Evolutionary conservation across 1,140 invertebrate species (phyloP), one percentile per base, ranked within the genome.

Genomic region (Panulirus ornatus): DNA sequence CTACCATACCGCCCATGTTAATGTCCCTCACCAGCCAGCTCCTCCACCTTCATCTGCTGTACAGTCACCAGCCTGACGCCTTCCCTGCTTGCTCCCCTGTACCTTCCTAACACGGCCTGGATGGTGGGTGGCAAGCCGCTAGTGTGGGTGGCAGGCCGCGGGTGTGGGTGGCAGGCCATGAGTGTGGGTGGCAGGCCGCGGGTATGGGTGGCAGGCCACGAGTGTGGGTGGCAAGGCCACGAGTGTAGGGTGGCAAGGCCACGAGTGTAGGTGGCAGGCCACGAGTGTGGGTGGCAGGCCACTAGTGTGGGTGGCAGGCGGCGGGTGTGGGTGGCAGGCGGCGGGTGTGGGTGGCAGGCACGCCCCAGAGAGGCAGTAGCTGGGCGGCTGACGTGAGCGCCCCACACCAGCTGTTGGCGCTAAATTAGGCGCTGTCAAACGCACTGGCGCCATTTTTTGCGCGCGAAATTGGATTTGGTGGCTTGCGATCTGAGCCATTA

Each of bases 381-480:
- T n/a, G n/a, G 16, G n/a, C n/a, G 58, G n/a, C 6, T 27, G 58
- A 27, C 58, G 58, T n/a, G 58, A 66, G 58, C 58, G 58, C n/a
- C n/a, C 58, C n/a, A 66, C 58, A 66, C 58, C 58, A 66, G 75
- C 75, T 83, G 79, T 58, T 83, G 79, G 47, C 79, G 79, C 79
- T 83, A 83, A 83, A 83, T 83, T 83, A 83, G 79, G 58, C 79
- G 79, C 79, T 83, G 79, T 83, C 79, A 83, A 83, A 83, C 79
- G 58, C 79, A 83, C 79, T 63, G 79, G 79, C 79, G 79, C 79
- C 79, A 83, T 83, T 83, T 83, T 83, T 83, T 83, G 79, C 79
- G 79, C 79, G 79, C 54, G 51, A 83, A 83, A 83, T 83, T 83
- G 79, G 54, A 66, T 83, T 66, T 83, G 79, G 79, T n/a, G 79